Evolutionary conservation across 2,113 vertebrate genomes (phyloP), one percentile per base, ranked within the genome.

Genomic region (Gracilinanus agilis): DNA sequence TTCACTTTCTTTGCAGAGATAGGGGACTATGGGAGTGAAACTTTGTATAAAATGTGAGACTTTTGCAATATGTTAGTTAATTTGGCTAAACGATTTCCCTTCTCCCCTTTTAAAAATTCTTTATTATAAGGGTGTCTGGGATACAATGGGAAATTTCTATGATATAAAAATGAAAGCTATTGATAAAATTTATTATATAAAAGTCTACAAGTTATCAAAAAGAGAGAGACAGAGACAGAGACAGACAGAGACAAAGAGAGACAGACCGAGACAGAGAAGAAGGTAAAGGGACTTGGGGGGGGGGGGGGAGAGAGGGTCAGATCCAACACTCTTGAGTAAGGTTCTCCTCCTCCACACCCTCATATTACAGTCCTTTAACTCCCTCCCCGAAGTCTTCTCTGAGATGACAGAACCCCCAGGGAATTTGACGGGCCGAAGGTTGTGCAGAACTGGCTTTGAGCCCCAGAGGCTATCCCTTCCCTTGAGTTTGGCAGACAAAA

Each of bases 201-300:
- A 49, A 49, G 2, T 5, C 49, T 49, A 49, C 49, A 49, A 49
- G 49, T 49, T 49, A 49, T 49, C 49, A 83, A 34, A 29, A 58
- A n/a, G 34, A 49, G 49, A 49, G 91, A 54, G 40, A 55, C 25
- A 13, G n/a, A n/a, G 54, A n/a, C 90, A 56, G 23, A 53, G 44
- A 24, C 24, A 0, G 0, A 0, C 1, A 61, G 58, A 10, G 27
- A 49, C 1, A 0, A 10, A 55, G 75, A 29, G 53, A 55, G 12
- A 44, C 58, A 11, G 34, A 54, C n/a, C n/a, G n/a, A 49, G 44
- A 56, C 4, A 34, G 44, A 40, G 54, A 24, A 27, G 91, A 93
- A 23, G 58, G 88, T 44, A 67, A 40, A n/a, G 92, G n/a, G n/a
- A n/a, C n/a, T 24, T 24, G 44, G 49, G 58, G 21, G 7, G 23